Evolutionary conservation across 2,888 invertebrate genomes (phyloP).

Genomic region (Xylophagus ater): DNA sequence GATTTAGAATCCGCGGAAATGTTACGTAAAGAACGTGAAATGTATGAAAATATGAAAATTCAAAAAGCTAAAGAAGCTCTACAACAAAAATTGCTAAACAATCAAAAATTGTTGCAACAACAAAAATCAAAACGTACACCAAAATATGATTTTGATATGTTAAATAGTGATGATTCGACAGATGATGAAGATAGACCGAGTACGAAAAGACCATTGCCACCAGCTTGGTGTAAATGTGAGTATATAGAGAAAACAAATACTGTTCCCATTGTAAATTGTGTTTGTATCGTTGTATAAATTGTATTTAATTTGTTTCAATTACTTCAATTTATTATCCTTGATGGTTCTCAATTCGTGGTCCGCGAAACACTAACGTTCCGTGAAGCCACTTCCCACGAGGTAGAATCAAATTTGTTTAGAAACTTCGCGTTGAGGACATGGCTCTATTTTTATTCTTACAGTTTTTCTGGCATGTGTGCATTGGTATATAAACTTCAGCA

Average conservation of each 20-base stretch:
- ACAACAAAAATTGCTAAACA: constrained; percentile 15
- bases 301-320: no score
- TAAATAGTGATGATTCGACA: constrained; percentile 39
- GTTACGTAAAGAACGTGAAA: constrained; percentile 28
- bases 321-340: no score
- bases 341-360: no score
- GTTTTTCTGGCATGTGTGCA: no score
- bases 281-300: no score
- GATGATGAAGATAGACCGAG: constrained; percentile 36
- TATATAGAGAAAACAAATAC: constrained; percentile 5
- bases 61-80: constrained; percentile 21
- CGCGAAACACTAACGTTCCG: no score
- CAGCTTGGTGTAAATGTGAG: constrained; percentile 41
- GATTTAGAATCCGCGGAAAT: constrained; percentile 20
- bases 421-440: no score
- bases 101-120: constrained; percentile 24
- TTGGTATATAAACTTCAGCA: no score
- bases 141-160: constrained; percentile 36
- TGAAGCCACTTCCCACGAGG: no score
- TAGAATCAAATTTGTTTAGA: no score
- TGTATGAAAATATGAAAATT: constrained; percentile 27
- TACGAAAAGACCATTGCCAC: constrained; percentile 31
- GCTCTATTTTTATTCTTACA: no score
- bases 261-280: constrained; percentile 3
- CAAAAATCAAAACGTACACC: constrained; percentile 21